Conservation (phyloP, 2,113 vertebrate species). For the Neogale vison region DNA sequence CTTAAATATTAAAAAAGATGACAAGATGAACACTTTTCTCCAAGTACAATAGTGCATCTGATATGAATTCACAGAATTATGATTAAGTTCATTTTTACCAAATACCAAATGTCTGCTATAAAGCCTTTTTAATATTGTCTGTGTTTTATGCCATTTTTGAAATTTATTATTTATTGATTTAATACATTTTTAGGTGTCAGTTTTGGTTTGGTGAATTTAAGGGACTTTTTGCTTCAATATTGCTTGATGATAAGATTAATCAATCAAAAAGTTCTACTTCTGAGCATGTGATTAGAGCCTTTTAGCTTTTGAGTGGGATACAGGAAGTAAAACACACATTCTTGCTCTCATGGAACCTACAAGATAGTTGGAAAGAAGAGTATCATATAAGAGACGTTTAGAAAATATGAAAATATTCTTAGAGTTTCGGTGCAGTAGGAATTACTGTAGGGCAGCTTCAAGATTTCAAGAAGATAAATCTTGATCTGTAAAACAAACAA, state of each 20-base stretch:
- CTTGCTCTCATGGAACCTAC: neutral
- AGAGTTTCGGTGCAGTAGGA: neutral
- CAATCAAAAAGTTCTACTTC: neutral
- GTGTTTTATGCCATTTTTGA: constrained; percentile 34
- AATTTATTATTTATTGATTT: constrained; percentile 55
- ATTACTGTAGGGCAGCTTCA: neutral
- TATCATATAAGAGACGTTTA: neutral
- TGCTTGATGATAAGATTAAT: constrained; percentile 1
- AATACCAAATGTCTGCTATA: neutral
- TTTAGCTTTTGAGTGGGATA: neutral
- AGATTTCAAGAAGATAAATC: neutral
- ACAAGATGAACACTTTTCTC: neutral
- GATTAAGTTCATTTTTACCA: constrained; percentile 53
- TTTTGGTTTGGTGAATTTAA: constrained; percentile 1
- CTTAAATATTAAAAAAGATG: constrained; percentile 44
- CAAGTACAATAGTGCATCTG: neutral
- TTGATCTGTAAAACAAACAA: neutral
- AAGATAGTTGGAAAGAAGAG: neutral
- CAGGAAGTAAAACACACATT: neutral
- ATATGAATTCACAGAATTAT: constrained; percentile 29
- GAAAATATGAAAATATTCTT: neutral
- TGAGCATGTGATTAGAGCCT: neutral
- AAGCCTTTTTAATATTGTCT: constrained; percentile 32
- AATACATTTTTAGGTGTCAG: constrained; percentile 37
- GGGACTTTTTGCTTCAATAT: neutral